Percentiles rank a stretch among this genome's conserved stretches.
These are phyloP conservation scores for Salarias fasciatus DNA, from an alignment of 2,797 vertebrate species.

Conservation along the genomic window DNA sequence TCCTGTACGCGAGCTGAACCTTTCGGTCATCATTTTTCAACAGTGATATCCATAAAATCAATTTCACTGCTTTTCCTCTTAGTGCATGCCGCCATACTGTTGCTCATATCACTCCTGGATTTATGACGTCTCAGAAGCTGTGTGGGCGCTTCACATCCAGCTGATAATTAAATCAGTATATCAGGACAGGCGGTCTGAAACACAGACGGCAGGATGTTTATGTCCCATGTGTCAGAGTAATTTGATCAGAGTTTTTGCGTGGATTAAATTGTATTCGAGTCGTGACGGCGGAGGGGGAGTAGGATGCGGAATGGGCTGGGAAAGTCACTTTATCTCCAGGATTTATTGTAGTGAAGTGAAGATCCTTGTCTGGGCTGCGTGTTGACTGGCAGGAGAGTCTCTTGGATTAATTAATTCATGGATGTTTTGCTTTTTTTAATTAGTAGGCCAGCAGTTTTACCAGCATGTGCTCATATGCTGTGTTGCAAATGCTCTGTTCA, in stretches of 20 bases:
- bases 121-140: conserved; percentile 33
- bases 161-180: conserved; percentile 47
- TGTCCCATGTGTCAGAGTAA: conserved; percentile 13
- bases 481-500: too few species aligned
- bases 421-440: too few species aligned
- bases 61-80: conserved; percentile 16
- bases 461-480: too few species aligned
- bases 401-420: too few species aligned
- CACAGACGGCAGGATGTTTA: conserved; percentile 20
- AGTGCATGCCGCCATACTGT: conserved; percentile 5
- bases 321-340: conserved; percentile 8
- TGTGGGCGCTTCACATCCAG: conserved; percentile 14
- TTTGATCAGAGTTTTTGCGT: conserved; percentile 25
- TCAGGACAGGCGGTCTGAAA: conserved; percentile 27
- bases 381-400: background rate
- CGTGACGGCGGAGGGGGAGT: conserved; percentile 5
- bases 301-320: conserved; percentile 3
- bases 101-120: conserved; percentile 32
- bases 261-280: conserved; percentile 16
- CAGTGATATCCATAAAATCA: conserved; percentile 20
- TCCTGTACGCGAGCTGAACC: conserved; percentile 18
- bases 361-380: background rate
- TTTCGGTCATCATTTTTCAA: conserved; percentile 7
- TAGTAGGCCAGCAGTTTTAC: too few species aligned
- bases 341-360: conserved; percentile 11